Evolutionary conservation across 2,113 vertebrate species (phyloP).

Genomic region (Hippolais icterina): DNA sequence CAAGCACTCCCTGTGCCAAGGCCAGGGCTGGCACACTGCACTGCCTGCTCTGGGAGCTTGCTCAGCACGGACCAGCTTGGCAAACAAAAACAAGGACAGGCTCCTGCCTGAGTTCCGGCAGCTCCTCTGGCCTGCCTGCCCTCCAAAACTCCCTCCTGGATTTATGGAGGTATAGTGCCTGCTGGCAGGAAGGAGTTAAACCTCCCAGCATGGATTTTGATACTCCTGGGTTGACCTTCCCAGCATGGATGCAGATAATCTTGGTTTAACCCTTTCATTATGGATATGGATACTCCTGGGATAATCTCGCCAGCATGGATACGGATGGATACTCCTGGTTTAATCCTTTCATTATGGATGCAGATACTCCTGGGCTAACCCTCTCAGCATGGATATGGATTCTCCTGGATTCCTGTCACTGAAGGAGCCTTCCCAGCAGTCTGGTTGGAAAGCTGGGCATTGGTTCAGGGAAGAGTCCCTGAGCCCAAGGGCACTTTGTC

Average conservation of each 20-base stretch:
- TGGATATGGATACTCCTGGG: neutral
- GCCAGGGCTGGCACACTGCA: neutral
- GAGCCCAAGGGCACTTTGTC: neutral
- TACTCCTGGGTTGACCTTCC: neutral
- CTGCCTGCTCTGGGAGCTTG: neutral
- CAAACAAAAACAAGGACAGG: neutral
- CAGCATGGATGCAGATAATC: neutral
- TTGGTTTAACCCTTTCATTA: neutral
- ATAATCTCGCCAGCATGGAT: neutral
- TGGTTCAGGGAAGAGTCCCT: neutral
- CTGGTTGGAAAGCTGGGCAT: neutral
- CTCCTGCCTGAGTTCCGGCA: accelerated
- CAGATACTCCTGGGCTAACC: neutral
- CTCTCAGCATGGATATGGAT: neutral
- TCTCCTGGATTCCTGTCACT: neutral
- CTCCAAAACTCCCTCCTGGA: neutral
- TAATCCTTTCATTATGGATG: neutral
- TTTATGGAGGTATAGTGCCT: neutral
- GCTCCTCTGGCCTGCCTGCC: neutral
- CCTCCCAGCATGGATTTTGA: neutral
- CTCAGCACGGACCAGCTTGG: neutral
- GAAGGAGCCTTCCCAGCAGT: neutral
- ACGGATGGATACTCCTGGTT: neutral
- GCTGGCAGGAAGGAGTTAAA: neutral
- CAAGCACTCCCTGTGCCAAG: neutral